These are phyloP conservation scores for Strigamia maritima DNA, from an alignment of 2,888 invertebrate species.

Conservation along the genomic window DNA sequence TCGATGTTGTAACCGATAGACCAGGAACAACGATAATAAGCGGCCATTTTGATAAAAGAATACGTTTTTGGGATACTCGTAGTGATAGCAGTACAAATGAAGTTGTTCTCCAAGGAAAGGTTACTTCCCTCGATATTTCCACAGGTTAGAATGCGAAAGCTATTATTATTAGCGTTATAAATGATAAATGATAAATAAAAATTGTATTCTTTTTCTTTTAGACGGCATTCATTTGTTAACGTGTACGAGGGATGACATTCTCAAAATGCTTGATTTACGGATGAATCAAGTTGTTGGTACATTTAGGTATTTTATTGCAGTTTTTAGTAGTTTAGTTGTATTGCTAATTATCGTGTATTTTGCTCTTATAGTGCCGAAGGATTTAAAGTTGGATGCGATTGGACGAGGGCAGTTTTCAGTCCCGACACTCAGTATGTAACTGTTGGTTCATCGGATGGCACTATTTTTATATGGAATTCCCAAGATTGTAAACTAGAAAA, in stretches of 20 bases:
- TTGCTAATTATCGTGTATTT: constrained; percentile 36
- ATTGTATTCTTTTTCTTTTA: constrained; percentile 52
- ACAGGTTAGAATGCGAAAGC: constrained; percentile 74
- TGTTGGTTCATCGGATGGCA: constrained; percentile 88
- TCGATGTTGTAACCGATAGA: constrained; percentile 89
- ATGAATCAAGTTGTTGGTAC: constrained; percentile 87
- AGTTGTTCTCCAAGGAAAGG: constrained; percentile 83
- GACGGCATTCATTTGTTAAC: constrained; percentile 85
- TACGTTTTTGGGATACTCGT: constrained; percentile 93
- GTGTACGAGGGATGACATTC: constrained; percentile 91
- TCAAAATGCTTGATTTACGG: constrained; percentile 89
- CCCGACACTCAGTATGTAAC: constrained; percentile 83
- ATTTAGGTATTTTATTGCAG: constrained; percentile 65
- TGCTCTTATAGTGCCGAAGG: constrained; percentile 74
- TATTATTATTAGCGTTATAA: too few species aligned
- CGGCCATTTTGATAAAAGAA: constrained; percentile 95
- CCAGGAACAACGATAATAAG: constrained; percentile 83
- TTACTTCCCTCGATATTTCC: constrained; percentile 90
- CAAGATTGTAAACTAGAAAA: constrained; percentile 70
- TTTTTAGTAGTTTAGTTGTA: neutral
- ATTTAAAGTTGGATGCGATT: constrained; percentile 94
- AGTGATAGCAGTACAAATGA: constrained; percentile 70
- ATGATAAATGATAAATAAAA: neutral
- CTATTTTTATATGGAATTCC: constrained; percentile 87
- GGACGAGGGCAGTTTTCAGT: constrained; percentile 87